Evolutionary conservation across 1,140 invertebrate species (phyloP).

Genomic region (Matsumurasca onukii): DNA sequence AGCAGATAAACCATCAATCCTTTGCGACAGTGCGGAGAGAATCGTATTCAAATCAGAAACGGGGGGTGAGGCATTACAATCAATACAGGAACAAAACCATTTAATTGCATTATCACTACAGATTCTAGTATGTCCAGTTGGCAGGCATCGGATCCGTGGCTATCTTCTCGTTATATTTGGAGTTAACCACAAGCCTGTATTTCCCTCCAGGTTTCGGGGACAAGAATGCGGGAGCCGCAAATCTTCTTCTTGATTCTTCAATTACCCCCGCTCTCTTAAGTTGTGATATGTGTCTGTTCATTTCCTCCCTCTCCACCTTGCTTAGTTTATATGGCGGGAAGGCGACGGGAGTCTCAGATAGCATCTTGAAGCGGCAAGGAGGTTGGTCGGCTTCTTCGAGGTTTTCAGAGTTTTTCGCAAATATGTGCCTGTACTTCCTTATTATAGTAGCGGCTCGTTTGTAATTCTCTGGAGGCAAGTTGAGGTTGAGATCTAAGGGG

Average conservation of each 20-base stretch:
- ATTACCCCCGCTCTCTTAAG: background rate
- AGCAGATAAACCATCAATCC: too few species aligned
- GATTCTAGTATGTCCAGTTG: too few species aligned
- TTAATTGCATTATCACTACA: too few species aligned
- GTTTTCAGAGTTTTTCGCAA: background rate
- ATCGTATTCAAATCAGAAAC: too few species aligned
- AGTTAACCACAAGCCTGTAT: background rate
- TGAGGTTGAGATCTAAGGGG: background rate
- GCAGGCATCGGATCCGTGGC: too few species aligned
- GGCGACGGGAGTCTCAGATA: background rate
- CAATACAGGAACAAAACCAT: too few species aligned
- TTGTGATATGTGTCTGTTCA: background rate
- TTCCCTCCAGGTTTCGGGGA: background rate
- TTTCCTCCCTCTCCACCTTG: slow-evolving; percentile 1
- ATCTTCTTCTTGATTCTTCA: background rate
- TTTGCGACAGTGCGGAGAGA: too few species aligned
- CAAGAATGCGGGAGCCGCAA: slow-evolving; percentile 1
- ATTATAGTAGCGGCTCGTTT: background rate
- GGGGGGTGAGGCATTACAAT: too few species aligned
- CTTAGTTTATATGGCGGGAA: background rate
- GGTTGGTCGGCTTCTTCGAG: background rate
- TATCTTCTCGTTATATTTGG: too few species aligned
- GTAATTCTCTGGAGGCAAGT: background rate
- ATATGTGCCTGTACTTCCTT: background rate
- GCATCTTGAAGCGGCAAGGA: background rate